Base-by-base conservation (phyloP, 2,888 invertebrate genomes). In the Sympetrum striolatum region DNA sequence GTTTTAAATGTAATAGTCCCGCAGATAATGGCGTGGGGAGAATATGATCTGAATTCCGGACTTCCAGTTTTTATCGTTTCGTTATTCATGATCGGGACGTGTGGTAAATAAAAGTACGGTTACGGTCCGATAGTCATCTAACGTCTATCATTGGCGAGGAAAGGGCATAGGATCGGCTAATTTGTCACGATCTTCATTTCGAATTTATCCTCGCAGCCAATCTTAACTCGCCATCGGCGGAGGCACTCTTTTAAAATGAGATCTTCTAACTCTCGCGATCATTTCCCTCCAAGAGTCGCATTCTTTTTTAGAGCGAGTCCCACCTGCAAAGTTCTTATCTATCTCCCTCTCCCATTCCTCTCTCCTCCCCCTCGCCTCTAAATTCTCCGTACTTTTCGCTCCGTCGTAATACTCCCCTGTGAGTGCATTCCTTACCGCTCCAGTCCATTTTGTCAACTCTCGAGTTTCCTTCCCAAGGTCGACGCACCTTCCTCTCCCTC, bases 261-360 rank as follows among this genome's bases (percentile, higher is more conserved):
- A 86, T 86, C 86, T 86, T 37, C 64, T 58, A 58, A 58, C 82
- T 58, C 31, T 73, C 58, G 86, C 86, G 60, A 86, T 86, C 86
- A 86, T 86, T 86, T 60, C 60, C 86, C 37, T 53, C n/a, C 58
- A 14, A 35, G 60, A 73, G 31, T 31, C 37, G 60, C 37, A n/a
- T 64, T 37, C 60, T 39, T 64, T 86, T 64, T 22, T 58, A 58
- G 53, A 48, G 53, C 48, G 81, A 53, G 82, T 35, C 58, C 82
- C 82, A 82, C 82, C 82, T 82, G 82, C 86, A 64, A 60, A 60
- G 86, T 86, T 86, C 86, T 86, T 86, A 86, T 86, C 86, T 86
- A 53, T 37, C 37, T 86, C n/a, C 82, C 82, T 35, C 58, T 35
- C 82, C 25, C 48, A 14, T 80, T 37, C 80, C 37, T 6, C 44